These are phyloP conservation scores for Kryptopterus vitreolus DNA, from an alignment of 2,797 vertebrate species.

Conservation along the genomic window DNA sequence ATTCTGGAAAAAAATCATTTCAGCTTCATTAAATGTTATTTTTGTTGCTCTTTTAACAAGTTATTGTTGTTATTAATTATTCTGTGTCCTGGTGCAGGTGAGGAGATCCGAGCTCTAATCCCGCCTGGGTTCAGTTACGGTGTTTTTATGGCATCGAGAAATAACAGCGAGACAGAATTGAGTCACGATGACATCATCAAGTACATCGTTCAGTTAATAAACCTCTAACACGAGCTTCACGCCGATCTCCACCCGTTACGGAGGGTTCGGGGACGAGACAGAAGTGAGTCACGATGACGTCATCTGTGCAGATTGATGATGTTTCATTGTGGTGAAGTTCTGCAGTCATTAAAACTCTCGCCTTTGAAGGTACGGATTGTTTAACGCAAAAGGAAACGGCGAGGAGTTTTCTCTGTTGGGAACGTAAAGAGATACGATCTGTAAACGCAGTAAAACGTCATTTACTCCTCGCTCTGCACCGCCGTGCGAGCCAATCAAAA, in stretches of 20 bases:
- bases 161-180: background rate
- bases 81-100: too few species aligned
- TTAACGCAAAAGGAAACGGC: background rate
- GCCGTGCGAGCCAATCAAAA: background rate
- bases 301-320: slow-evolving; percentile 5
- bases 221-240: too few species aligned
- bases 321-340: background rate
- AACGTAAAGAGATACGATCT: background rate
- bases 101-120: too few species aligned
- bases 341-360: background rate
- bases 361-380: background rate
- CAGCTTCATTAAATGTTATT: too few species aligned
- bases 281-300: background rate
- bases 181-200: background rate
- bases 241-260: too few species aligned
- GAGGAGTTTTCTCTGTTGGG: background rate
- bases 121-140: background rate
- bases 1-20: too few species aligned
- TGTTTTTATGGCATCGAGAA: background rate
- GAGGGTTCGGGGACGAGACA: too few species aligned
- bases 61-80: too few species aligned
- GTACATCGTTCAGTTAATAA: background rate
- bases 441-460: background rate
- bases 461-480: background rate
- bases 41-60: too few species aligned